Evolutionary conservation across 1,140 invertebrate species (phyloP).

Genomic region (Magallana angulata): DNA sequence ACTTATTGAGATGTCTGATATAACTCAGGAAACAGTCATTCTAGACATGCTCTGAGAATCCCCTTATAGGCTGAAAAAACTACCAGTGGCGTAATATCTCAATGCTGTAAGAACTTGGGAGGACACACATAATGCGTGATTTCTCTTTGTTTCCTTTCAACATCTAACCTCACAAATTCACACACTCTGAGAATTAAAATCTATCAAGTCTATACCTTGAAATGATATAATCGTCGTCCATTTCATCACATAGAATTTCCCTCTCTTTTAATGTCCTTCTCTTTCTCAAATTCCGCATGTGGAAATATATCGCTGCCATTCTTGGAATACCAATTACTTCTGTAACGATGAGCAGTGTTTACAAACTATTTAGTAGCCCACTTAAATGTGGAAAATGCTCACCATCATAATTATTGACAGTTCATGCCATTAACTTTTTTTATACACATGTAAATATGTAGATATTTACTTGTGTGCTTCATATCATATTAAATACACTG

Average conservation of each 20-base stretch:
- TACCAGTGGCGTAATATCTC: constrained; percentile 49
- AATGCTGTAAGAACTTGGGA: constrained; percentile 40
- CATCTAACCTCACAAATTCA: not conserved
- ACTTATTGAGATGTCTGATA: constrained; percentile 23
- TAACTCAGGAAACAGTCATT: constrained; percentile 25
- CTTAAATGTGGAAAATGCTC: no score
- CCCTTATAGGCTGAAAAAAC: constrained; percentile 47
- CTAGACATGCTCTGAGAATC: constrained; percentile 52
- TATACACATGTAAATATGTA: no score
- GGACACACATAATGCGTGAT: not conserved
- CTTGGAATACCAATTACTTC: not conserved
- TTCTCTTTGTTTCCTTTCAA: not conserved
- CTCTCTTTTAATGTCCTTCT: not conserved
- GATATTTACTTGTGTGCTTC: no score
- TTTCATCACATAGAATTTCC: not conserved
- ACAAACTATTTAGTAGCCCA: not conserved
- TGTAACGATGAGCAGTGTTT: not conserved
- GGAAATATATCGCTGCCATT: not conserved
- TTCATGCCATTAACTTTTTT: no score
- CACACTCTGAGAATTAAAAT: not conserved
- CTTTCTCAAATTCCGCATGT: not conserved
- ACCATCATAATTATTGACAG: no score
- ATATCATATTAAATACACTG: no score
- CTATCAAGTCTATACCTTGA: not conserved
- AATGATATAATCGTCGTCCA: not conserved